Conservation (phyloP, 2,888 invertebrate species). For the Falcaria lacertinaria region DNA sequence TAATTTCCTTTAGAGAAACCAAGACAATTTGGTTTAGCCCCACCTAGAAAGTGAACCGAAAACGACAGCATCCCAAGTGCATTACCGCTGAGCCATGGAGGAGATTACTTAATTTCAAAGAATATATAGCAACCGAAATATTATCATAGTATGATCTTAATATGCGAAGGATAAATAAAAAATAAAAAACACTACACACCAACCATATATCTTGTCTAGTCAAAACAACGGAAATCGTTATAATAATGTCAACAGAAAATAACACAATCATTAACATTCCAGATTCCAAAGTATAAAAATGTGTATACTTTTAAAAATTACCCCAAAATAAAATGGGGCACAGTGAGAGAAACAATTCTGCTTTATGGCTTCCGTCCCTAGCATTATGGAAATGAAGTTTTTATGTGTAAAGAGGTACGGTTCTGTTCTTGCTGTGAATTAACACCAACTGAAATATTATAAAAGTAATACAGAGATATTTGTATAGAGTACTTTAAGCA, state of each 20-base stretch:
- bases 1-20: too few species aligned
- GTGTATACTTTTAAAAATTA: constrained; percentile 29
- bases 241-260: constrained; percentile 22
- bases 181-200: neutral
- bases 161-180: too few species aligned
- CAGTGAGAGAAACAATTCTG: constrained; percentile 62
- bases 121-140: too few species aligned
- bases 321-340: constrained; percentile 29
- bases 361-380: constrained; percentile 67
- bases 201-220: neutral
- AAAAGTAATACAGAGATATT: neutral
- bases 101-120: too few species aligned
- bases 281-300: constrained; percentile 20
- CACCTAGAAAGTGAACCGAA: too few species aligned
- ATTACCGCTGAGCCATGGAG: too few species aligned
- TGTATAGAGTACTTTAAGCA: neutral
- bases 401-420: constrained; percentile 46
- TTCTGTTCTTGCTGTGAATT: constrained; percentile 28
- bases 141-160: too few species aligned
- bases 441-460: constrained; percentile 17
- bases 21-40: too few species aligned
- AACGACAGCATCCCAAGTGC: too few species aligned
- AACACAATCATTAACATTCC: constrained; percentile 23
- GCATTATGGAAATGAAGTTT: constrained; percentile 73
- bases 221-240: constrained; percentile 27